Conservation (phyloP, 2,113 vertebrate species). For the Scalopus aquaticus region DNA sequence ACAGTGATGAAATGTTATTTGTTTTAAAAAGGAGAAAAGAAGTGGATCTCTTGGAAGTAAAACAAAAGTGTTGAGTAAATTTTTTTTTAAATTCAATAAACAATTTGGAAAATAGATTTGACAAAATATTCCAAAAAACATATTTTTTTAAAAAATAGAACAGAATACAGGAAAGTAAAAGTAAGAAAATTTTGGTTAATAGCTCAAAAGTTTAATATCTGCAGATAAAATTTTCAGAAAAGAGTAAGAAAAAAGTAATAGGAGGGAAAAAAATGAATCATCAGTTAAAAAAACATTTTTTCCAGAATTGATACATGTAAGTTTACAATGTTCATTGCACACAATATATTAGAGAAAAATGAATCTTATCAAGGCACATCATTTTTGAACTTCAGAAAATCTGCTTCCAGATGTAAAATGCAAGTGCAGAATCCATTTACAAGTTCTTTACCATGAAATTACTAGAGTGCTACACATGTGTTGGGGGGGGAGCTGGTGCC, state of each 20-base stretch:
- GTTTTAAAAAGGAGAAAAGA: not conserved
- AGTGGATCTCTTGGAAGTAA: not conserved
- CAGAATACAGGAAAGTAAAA: not conserved
- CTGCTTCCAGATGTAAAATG: not conserved
- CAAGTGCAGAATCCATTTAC: not conserved
- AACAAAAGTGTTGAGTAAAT: not conserved
- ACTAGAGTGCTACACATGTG: not conserved
- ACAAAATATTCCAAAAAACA: not conserved
- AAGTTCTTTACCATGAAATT: not conserved
- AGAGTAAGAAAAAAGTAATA: not conserved
- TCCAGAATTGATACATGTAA: not conserved
- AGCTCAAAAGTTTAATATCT: not conserved
- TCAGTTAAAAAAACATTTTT: not conserved
- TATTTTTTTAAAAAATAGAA: not conserved
- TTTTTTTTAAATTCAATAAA: not conserved
- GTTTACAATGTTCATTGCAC: not conserved
- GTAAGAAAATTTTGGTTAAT: not conserved
- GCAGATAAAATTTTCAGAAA: not conserved
- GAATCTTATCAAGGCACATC: too few relatives aligned
- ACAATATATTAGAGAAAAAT: not conserved
- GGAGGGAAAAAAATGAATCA: not conserved
- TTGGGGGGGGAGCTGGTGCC: rapidly evolving
- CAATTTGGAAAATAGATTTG: not conserved
- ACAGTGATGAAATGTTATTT: not conserved
- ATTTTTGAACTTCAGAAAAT: not conserved